Base-by-base conservation (phyloP, 1,140 invertebrate species). In the Drosophila prosaltans region DNA sequence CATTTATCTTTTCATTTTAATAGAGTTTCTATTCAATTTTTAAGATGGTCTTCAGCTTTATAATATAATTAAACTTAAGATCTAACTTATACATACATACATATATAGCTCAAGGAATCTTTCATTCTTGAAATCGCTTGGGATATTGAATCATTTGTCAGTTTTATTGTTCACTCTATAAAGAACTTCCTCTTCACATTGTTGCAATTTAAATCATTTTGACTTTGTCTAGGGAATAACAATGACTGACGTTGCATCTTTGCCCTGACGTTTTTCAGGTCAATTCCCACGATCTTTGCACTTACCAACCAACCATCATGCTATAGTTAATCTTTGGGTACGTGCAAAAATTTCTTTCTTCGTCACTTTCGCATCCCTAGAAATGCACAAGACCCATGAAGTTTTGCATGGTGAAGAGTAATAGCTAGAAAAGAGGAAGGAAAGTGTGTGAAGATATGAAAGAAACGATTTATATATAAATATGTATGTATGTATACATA, bases 341-440 rank as follows among this genome's bases (percentile, higher is more conserved):
- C 32, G 36, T 32, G 57, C 32, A 21, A 39, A n/a, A 39, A 43
- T 54, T 54, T 54, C 58, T 72, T 36, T 41, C 58, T 73, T 63
- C 72, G 63, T 70, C 73, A 77, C 66, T 77, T 76, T 76, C 59
- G 74, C 74, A 77, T 76, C 76, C 73, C 76, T 76, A 11, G 9
- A 32, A 36, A 36, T 36, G 32, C 32, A 36, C 32, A 5, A 36
- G 32, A 36, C 28, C 4, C 4, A 1, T 1, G 6, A 36, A 36
- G 1, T 4, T 30, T 30, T 30, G 28, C 28, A 0, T 30, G 28
- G 28, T 2, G 28, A 30, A 30, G 28, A 21, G 11, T 43, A 11
- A 41, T 45, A 43, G 64, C 32, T 80, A 83, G 16, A 89, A 85
- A 59, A 80, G 72, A 63, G 45, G 54, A 73, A 68, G 41, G 55